Evolutionary conservation across 2,797 vertebrate genomes (phyloP).

Genomic region (Gymnocypris eckloni): DNA sequence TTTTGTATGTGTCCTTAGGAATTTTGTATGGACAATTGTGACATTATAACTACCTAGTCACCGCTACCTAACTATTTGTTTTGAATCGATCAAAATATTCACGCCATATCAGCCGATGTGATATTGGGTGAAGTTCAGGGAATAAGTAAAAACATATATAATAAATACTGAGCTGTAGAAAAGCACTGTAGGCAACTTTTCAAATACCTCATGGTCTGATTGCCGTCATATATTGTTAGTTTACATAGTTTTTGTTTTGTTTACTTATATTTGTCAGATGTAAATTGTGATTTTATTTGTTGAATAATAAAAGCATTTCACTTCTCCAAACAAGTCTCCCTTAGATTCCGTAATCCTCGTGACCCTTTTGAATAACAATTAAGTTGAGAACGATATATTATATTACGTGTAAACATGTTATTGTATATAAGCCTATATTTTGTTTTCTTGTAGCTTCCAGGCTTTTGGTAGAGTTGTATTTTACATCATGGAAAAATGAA

Average conservation of each 20-base stretch:
- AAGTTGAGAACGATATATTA: neutral
- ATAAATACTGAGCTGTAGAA: slow-evolving; percentile 51
- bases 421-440: too few relatives aligned
- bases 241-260: slow-evolving; percentile 46
- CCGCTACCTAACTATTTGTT: slow-evolving; percentile 78
- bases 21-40: neutral
- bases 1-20: neutral
- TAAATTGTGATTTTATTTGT: slow-evolving; percentile 85
- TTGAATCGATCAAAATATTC: slow-evolving; percentile 54
- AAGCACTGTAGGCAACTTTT: slow-evolving; percentile 78
- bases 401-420: neutral
- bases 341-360: neutral
- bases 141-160: slow-evolving; percentile 33
- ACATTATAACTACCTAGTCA: slow-evolving; percentile 76
- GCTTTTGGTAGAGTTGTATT: neutral
- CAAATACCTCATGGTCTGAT: slow-evolving; percentile 93
- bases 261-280: slow-evolving; percentile 74
- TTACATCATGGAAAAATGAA: neutral
- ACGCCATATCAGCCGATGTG: slow-evolving; percentile 38
- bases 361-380: neutral
- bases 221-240: slow-evolving; percentile 77
- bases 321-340: slow-evolving; percentile 68
- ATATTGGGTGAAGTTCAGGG: slow-evolving; percentile 64
- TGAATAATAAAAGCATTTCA: slow-evolving; percentile 83
- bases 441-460: neutral